Conservation (phyloP, 2,888 invertebrate species). For the Cenopis cana region DNA sequence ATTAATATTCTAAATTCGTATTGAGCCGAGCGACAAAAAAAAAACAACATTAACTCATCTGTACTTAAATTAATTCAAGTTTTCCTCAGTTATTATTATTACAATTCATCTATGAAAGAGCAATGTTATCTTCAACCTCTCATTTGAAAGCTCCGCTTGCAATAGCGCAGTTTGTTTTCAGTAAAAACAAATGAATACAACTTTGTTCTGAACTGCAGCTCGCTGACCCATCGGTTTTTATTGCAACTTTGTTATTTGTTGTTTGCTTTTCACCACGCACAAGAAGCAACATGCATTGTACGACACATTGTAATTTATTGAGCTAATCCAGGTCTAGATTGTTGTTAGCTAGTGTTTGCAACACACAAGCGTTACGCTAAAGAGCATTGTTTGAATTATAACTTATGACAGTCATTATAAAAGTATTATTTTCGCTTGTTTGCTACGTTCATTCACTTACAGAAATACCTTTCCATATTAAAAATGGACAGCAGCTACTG, state of each 20-base stretch:
- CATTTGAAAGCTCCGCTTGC: not conserved
- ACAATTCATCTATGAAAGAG: no score
- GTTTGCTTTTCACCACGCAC: conserved; percentile 34
- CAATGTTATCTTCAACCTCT: no score
- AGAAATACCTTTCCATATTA: not conserved
- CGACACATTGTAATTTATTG: conserved; percentile 31
- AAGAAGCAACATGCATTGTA: conserved; percentile 21
- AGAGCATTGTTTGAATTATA: not conserved
- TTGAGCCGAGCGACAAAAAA: no score
- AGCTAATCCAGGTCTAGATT: not conserved
- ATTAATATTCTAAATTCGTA: no score
- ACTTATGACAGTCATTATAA: not conserved
- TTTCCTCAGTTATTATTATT: no score
- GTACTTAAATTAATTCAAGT: no score
- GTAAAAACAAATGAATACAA: conserved; percentile 25
- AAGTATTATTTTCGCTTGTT: not conserved
- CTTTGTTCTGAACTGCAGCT: conserved; percentile 29
- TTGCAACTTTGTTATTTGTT: conserved; percentile 31
- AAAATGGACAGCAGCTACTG: no score
- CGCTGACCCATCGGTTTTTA: conserved; percentile 32
- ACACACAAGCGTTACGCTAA: not conserved
- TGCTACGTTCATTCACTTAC: not conserved
- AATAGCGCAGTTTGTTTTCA: conserved; percentile 16
- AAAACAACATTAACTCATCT: no score
- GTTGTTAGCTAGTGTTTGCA: not conserved